Conservation (phyloP, 2,888 invertebrate species). For the Pteria penguin region DNA sequence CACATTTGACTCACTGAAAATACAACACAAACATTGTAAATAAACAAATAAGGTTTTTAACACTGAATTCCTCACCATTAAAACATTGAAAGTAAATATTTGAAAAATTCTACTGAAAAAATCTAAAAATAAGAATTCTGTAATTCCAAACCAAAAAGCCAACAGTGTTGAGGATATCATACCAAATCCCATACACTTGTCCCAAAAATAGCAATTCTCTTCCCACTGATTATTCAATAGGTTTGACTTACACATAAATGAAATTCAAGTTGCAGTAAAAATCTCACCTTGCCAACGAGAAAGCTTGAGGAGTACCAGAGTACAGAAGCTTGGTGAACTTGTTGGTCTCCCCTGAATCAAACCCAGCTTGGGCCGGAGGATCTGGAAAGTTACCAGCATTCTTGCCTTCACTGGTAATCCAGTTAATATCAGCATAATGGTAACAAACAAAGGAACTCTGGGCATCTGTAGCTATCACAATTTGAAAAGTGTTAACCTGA, state of each 20-base stretch:
- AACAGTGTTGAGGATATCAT: too few species aligned
- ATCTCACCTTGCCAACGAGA: conserved; percentile 89
- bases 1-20: conserved; percentile 90
- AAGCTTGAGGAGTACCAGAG: conserved; percentile 94
- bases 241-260: too few species aligned
- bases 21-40: not conserved
- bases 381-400: conserved; percentile 88
- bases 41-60: not conserved
- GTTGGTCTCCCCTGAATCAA: conserved; percentile 91
- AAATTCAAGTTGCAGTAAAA: too few species aligned
- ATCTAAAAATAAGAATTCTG: too few species aligned
- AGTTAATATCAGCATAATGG: conserved; percentile 93
- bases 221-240: too few species aligned
- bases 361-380: conserved; percentile 95
- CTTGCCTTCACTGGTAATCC: conserved; percentile 90
- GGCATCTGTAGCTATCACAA: conserved; percentile 87
- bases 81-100: not conserved
- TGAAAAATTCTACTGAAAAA: not conserved
- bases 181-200: too few species aligned
- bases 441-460: conserved; percentile 91
- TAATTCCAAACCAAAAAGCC: too few species aligned
- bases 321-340: conserved; percentile 87
- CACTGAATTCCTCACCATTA: not conserved
- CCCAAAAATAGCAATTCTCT: too few species aligned
- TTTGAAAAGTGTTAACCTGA: conserved; percentile 92